Base-by-base conservation (phyloP, 1,140 invertebrate species). In the Penaeus chinensis region DNA sequence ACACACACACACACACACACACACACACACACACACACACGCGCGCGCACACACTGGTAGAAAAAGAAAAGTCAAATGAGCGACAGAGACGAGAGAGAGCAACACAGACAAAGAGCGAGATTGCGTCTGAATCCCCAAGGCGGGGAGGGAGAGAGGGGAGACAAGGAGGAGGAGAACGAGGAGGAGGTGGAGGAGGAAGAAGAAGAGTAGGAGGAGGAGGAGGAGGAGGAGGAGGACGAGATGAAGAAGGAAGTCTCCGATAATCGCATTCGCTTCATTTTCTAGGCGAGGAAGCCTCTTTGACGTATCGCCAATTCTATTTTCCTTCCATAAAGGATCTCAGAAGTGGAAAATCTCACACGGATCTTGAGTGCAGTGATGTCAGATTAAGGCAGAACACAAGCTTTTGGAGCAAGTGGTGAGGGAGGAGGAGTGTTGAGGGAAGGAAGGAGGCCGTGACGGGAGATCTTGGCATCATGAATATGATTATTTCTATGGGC, bases 201-300 rank as follows among this genome's bases (percentile, higher is more conserved):
- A 8, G 16, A 16, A 18, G 66, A n/a, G 22, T n/a, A n/a, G 32
- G 22, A 13, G 22, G 32, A 71, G 18, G 16, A 24, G 22, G 66
- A 32, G 13, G 11, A 4, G 22, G 66, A 32, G n/a, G 32, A 13
- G n/a, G 32, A 24, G 66, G n/a, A 71, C 13, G 32, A 71, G 10
- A n/a, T 4, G 66, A n/a, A 32, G 32, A 20, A 71, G 66, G 32
- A 22, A n/a, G 19, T 24, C 11, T 10, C 66, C 32, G 66, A 32
- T 71, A 71, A 71, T 71, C 66, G 66, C 66, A 71, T 71, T 71
- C 66, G 66, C 66, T 71, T 71, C 66, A 71, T 71, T 71, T 71
- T 71, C 66, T 71, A 32, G 66, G 66, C 66, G 66, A 71, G n/a
- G 32, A 32, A 71, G 66, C 32, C 32, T 71, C 66, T 71, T 71